Percentiles rank a stretch among this genome's conserved stretches.
phyloP scores from a whole-genome alignment of 2,888 invertebrate genomes.

The Octonoba sinensis region DNA sequence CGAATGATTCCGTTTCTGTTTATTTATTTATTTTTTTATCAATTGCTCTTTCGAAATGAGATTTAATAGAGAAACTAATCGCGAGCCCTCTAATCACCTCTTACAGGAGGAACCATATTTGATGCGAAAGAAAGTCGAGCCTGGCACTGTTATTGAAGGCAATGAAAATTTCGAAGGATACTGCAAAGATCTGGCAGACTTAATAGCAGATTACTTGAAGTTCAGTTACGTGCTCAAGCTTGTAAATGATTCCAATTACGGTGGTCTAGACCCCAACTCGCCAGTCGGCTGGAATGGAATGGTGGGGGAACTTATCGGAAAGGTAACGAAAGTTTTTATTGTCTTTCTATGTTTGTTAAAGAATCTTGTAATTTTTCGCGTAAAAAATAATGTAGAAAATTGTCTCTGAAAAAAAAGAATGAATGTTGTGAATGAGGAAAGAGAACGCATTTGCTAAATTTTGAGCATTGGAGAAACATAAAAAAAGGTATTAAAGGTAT shows the following conservation, averaged over 20 bases:
- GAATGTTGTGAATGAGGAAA: too few species aligned
- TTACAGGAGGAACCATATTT: constrained; percentile 87
- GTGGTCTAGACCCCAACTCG: constrained; percentile 64
- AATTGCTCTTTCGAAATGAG: too few species aligned
- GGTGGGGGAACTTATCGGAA: constrained; percentile 67
- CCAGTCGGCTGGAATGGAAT: constrained; percentile 68
- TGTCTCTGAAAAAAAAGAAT: too few species aligned
- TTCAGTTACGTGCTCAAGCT: constrained; percentile 67
- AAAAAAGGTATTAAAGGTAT: too few species aligned
- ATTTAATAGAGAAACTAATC: constrained; percentile 4
- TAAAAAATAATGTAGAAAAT: too few species aligned
- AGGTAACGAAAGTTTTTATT: constrained; percentile 46
- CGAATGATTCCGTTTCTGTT: background rate
- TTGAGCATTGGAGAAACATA: too few species aligned
- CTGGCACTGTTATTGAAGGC: constrained; percentile 77
- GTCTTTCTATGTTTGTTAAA: background rate
- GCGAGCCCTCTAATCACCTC: background rate
- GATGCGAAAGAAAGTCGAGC: constrained; percentile 80
- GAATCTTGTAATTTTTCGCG: too few species aligned
- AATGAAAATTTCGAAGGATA: constrained; percentile 90
- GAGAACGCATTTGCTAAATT: too few species aligned
- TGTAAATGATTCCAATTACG: constrained; percentile 65
- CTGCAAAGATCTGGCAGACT: constrained; percentile 89
- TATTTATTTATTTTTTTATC: too few species aligned
- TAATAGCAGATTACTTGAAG: constrained; percentile 79